A percentile compares a stretch with the other conserved stretches of the same genome.
These are phyloP conservation scores for Drosophila affinis DNA, from an alignment of 2,888 invertebrate species.

Conservation along the genomic window DNA sequence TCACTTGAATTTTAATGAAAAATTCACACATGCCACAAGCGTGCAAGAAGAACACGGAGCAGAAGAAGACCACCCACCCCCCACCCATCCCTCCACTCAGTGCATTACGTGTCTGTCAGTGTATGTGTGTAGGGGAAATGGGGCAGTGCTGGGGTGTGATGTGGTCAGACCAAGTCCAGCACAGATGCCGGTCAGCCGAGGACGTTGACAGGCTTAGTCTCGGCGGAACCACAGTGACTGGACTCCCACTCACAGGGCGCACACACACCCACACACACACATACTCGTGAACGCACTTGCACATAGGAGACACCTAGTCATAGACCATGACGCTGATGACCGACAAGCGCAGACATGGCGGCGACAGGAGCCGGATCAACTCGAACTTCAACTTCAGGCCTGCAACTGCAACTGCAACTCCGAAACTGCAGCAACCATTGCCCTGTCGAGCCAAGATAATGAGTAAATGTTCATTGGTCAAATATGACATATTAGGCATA, in stretches of 20 bases:
- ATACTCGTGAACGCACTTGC: slow-evolving; percentile 3
- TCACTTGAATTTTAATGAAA: slow-evolving; percentile 81
- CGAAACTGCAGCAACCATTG: too few relatives aligned
- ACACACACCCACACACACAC: slow-evolving; percentile 1
- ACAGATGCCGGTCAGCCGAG: slow-evolving; percentile 42
- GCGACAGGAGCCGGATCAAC: slow-evolving; percentile 33
- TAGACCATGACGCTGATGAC: slow-evolving; percentile 60
- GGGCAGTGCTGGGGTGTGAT: slow-evolving; percentile 67
- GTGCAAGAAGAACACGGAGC: slow-evolving; percentile 56
- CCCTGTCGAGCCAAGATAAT: slow-evolving; percentile 44
- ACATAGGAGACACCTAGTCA: slow-evolving; percentile 24
- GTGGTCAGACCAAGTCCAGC: slow-evolving; percentile 50
- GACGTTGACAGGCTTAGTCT: slow-evolving; percentile 66
- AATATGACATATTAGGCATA: slow-evolving; percentile 49
- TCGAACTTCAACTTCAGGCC: slow-evolving; percentile 23
- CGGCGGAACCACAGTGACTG: slow-evolving; percentile 47
- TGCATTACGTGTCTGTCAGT: slow-evolving; percentile 43
- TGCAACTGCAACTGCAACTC: not conserved
- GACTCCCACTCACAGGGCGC: not conserved
- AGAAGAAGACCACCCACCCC: slow-evolving; percentile 1
- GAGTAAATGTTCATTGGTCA: slow-evolving; percentile 51
- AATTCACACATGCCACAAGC: slow-evolving; percentile 79
- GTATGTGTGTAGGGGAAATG: slow-evolving; percentile 43
- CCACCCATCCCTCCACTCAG: slow-evolving; percentile 27
- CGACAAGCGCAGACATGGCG: slow-evolving; percentile 37